These are phyloP conservation scores for Adelosebastes latens DNA, from an alignment of 2,797 vertebrate genomes.

Conservation along the genomic window DNA sequence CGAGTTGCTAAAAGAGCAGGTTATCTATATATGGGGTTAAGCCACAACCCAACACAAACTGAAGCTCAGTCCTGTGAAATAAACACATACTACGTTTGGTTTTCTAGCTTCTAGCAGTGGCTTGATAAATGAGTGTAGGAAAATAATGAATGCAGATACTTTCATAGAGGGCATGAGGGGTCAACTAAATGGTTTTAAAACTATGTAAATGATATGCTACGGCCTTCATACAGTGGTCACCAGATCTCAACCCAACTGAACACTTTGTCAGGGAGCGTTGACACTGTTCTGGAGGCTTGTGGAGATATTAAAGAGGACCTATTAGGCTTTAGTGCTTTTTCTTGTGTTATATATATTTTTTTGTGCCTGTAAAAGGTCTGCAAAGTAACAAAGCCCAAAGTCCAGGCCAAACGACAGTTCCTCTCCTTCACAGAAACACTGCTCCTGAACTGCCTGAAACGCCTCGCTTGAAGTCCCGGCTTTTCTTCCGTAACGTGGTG, in stretches of 20 bases:
- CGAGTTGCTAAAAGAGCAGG: conserved; percentile 46
- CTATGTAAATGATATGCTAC: neutral
- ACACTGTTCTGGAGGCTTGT: neutral
- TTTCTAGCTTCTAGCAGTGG: neutral
- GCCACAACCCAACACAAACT: conserved; percentile 56
- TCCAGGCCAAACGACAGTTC: too few relatives aligned
- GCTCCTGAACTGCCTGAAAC: too few relatives aligned
- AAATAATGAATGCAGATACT: neutral
- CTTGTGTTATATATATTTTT: too few relatives aligned
- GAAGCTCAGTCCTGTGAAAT: conserved; percentile 34
- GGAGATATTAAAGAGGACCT: neutral
- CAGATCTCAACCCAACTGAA: neutral
- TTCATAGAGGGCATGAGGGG: neutral
- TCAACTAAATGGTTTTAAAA: neutral
- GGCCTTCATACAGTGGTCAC: neutral
- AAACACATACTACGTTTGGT: neutral
- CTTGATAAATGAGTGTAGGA: neutral
- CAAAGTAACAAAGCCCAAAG: too few relatives aligned
- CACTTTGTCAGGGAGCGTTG: neutral
- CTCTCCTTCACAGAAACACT: too few relatives aligned
- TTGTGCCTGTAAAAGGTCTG: too few relatives aligned
- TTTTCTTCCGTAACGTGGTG: too few relatives aligned
- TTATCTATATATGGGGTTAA: conserved; percentile 50
- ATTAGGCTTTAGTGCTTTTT: too few relatives aligned
- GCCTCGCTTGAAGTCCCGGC: too few relatives aligned